Base-by-base conservation (phyloP, 2,888 invertebrate genomes). In the Callyntrura guangdongensis region DNA sequence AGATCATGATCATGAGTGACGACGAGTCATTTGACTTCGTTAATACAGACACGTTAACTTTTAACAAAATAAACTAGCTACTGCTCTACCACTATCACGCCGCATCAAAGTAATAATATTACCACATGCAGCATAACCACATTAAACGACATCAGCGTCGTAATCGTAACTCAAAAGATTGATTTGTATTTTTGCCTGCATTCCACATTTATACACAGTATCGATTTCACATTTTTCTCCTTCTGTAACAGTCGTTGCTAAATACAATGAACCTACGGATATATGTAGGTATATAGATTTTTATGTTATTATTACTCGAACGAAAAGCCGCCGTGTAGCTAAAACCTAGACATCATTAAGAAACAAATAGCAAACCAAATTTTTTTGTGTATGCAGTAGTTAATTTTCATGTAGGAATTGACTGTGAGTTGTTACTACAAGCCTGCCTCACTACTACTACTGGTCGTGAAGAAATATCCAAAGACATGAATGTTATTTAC, bases 31-130 rank as follows among this genome's bases (percentile, higher is more conserved):
- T 74, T 74, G 74, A 53, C 77, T 77, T 25, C 53, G 27, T 25
- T 77, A 77, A 77, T 53, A 56, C 25, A 77, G 53, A 53, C 77
- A 53, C 56, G 56, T 53, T 25, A 77, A 74, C 11, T 49, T 74
- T 74, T 74, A 74, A 74, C 72, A 74, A 74, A 74, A 47, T 74
- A 9, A 45, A 77, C 47, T 56, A 25, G 69, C 22, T 47, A 74
- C 22, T 20, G 47, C 47, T 47, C 22, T 47, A 74, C 22, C 47
- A 74, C 47, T 47, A 47, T 20, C 17, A 14, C 45, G 11, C 72
- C 49, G 72, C 72, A 49, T 47, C 8, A 67, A 67, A 45, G 45
- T 17, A 69, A 69, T n/a, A 69, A 45, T 45, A 59, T 5, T 17
- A 53, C 3, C 3, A 14, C 3, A 53, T 53, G 53, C 11, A 53